phyloP scores from a whole-genome alignment of 35 echinoderm and acorn worm genomes.

The Ptychodera flava region DNA sequence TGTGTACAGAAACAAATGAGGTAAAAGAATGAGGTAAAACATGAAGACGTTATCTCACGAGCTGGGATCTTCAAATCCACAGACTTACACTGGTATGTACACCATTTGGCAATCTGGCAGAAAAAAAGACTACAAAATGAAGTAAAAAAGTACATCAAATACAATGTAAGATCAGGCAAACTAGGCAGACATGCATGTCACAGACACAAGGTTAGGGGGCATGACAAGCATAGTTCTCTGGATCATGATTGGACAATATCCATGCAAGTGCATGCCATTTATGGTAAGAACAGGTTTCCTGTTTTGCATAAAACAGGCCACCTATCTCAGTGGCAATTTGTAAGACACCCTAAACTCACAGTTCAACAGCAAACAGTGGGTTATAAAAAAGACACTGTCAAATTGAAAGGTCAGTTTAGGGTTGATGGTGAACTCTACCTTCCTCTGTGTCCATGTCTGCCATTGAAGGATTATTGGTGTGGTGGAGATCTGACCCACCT shows the following conservation, averaged over 20 bases:
- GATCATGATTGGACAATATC: background rate
- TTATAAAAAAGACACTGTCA: too few relatives aligned
- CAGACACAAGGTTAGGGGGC: background rate
- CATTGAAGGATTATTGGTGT: background rate
- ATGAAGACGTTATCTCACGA: background rate
- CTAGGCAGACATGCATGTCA: background rate
- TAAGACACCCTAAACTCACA: background rate
- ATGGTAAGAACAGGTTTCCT: background rate
- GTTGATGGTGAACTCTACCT: background rate
- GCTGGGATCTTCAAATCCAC: background rate
- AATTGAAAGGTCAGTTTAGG: background rate
- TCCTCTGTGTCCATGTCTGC: background rate
- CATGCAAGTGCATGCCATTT: background rate
- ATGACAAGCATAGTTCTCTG: background rate
- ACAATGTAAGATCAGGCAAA: background rate
- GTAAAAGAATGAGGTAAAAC: too few relatives aligned
- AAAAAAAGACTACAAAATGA: background rate
- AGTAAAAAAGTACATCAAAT: background rate
- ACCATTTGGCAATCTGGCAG: background rate
- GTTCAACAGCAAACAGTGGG: too few relatives aligned
- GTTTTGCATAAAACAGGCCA: background rate
- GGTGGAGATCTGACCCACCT: slow-evolving; percentile 37
- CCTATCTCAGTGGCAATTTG: background rate
- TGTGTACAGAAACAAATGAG: too few relatives aligned
- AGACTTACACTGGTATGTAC: background rate